These are phyloP conservation scores for Hoplias malabaricus DNA, from an alignment of 2,113 vertebrate species.

Conservation along the genomic window DNA sequence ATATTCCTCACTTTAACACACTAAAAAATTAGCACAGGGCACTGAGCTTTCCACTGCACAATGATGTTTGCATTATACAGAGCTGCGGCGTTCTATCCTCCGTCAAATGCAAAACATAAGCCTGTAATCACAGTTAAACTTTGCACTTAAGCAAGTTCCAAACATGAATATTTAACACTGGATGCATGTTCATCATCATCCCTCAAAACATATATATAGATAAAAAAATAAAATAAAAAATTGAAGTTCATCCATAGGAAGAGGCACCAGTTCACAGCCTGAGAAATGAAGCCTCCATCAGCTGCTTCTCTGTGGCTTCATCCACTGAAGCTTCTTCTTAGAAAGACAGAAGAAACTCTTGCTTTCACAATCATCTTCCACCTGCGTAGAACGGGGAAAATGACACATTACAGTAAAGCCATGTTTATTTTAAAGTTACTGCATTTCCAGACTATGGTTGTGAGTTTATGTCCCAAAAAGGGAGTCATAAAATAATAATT, in stretches of 20 bases:
- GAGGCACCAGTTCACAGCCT: not conserved
- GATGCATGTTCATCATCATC: not conserved
- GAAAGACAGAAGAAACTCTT: not conserved
- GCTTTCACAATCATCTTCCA: constrained; percentile 45
- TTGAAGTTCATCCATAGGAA: not conserved
- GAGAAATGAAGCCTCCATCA: not conserved
- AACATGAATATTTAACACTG: not conserved
- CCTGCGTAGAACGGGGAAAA: constrained; percentile 25
- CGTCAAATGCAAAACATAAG: not conserved
- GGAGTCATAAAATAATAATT: too few species aligned
- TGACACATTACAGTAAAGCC: not conserved
- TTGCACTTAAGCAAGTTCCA: not conserved
- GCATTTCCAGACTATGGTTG: too few species aligned
- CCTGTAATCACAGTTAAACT: not conserved
- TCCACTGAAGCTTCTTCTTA: not conserved
- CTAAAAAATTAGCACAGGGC: too few species aligned
- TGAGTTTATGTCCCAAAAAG: too few species aligned
- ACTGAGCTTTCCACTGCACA: not conserved
- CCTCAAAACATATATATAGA: constrained; percentile 6
- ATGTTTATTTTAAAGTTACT: too few species aligned
- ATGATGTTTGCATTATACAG: not conserved
- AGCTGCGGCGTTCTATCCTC: not conserved
- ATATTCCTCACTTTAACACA: not conserved
- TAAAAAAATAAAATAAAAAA: constrained; percentile 24
- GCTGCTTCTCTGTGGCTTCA: not conserved